Evolutionary conservation across 2,888 invertebrate species (phyloP), one percentile per base, ranked within the genome.

Genomic region (Meteorus colon): DNA sequence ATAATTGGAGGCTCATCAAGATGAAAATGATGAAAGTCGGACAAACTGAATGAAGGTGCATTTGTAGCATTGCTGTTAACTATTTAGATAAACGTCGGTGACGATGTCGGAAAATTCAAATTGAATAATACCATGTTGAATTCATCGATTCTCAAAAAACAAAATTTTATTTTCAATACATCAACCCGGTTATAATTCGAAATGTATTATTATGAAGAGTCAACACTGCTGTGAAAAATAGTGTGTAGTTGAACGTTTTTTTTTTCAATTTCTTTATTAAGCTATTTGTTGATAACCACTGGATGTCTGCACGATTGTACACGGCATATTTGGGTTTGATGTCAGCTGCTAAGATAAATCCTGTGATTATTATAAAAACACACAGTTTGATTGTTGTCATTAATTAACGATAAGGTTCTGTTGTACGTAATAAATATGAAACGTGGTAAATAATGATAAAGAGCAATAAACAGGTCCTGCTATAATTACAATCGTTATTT

Each of bases 281-380:
- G 79, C 81, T 84, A 84, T 68, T 83, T 81, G 85, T 85, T 82
- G 86, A 82, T 81, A 88, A 88, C 86, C 86, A 86, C 86, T 86
- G 86, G 87, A 83, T 85, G 87, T 82, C 86, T 83, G 86, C 85
- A 84, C 84, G 82, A 84, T 84, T 85, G 86, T 85, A 84, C 85
- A 78, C 85, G 84, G 85, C 86, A 85, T 84, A 85, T 85, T 85
- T 88, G 83, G 86, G 84, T 87, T 85, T 85, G 88, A 87, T 84
- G 87, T 86, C 88, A 84, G 86, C 88, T 88, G 89, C 90, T 91
- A 88, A 86, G 86, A 86, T 86, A 89, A 87, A 87, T 86, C 88
- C 88, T 89, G 88, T 86, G 88, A 88, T 88, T 88, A 89, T 90
- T 89, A 89, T 85, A 83, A 85, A 88, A 71, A 75, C 69, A 75